phyloP scores from a whole-genome alignment of 2,888 invertebrate genomes.

The Onthophagus sagittarius region DNA sequence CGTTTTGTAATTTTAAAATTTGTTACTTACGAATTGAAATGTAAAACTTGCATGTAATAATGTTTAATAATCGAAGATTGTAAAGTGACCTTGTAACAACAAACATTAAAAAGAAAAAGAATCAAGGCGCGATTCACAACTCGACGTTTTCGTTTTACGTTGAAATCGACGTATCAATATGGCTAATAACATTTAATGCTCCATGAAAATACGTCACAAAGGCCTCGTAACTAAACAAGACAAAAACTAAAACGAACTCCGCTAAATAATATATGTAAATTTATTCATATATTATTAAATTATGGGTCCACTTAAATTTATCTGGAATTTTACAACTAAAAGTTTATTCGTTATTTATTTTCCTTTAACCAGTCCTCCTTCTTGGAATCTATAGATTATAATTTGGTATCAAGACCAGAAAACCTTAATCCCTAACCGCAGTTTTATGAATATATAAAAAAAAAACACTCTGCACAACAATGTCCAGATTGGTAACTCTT shows the following conservation, averaged over 20 bases:
- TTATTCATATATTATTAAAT: background rate
- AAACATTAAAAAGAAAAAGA: background rate
- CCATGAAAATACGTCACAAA: background rate
- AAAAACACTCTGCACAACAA: background rate
- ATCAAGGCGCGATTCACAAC: background rate
- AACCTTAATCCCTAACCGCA: background rate
- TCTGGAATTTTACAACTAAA: background rate
- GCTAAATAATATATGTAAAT: background rate
- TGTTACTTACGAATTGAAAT: background rate
- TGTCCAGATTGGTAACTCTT: background rate
- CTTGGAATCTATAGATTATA: background rate
- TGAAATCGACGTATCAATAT: background rate
- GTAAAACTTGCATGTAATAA: background rate
- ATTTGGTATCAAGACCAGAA: background rate
- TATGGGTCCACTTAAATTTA: background rate
- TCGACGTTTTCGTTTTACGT: background rate
- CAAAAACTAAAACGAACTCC: background rate
- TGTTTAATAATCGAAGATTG: background rate
- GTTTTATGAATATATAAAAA: background rate
- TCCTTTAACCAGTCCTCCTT: too few relatives aligned
- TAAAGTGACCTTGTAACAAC: background rate
- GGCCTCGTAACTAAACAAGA: background rate
- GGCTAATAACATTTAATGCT: background rate
- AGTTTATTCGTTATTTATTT: too few relatives aligned
- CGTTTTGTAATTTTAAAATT: background rate